These are phyloP conservation scores for Caenorhabditis sp. DNA, from an alignment of 2,888 invertebrate genomes.

Conservation along the genomic window DNA sequence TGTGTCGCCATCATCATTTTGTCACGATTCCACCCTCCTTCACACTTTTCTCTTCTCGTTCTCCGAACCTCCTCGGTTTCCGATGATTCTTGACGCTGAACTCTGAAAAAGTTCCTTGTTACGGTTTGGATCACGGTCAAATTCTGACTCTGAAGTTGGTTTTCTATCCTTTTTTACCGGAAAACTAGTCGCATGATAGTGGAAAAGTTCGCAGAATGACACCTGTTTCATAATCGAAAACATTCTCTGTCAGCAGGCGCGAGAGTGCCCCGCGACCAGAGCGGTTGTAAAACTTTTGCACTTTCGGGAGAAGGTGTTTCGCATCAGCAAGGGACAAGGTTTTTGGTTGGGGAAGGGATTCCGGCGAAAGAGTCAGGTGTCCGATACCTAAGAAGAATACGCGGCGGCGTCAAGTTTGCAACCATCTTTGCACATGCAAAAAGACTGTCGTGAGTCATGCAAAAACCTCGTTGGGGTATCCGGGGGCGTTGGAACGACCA, in stretches of 20 bases:
- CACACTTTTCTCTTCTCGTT: slow-evolving; percentile 20
- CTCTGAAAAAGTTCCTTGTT: not conserved
- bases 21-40: slow-evolving; percentile 34
- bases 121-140: too few relatives aligned
- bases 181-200: too few relatives aligned
- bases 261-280: too few relatives aligned
- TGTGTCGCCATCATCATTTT: slow-evolving; percentile 39
- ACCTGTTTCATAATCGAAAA: not conserved
- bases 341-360: too few relatives aligned
- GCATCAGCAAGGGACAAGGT: not conserved
- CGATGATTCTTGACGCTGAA: not conserved
- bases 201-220: not conserved
- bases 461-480: not conserved
- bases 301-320: not conserved
- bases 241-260: not conserved
- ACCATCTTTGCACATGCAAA: not conserved
- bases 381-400: too few relatives aligned
- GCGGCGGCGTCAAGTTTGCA: too few relatives aligned
- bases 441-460: slow-evolving; percentile 3
- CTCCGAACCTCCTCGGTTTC: not conserved
- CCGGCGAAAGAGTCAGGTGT: too few relatives aligned
- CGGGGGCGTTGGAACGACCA: not conserved
- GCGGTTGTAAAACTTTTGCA: slow-evolving; percentile 27
- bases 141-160: too few relatives aligned
- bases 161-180: too few relatives aligned